These are phyloP conservation scores for Brachionus rubens DNA, from an alignment of 1,140 invertebrate species.

Conservation along the genomic window DNA sequence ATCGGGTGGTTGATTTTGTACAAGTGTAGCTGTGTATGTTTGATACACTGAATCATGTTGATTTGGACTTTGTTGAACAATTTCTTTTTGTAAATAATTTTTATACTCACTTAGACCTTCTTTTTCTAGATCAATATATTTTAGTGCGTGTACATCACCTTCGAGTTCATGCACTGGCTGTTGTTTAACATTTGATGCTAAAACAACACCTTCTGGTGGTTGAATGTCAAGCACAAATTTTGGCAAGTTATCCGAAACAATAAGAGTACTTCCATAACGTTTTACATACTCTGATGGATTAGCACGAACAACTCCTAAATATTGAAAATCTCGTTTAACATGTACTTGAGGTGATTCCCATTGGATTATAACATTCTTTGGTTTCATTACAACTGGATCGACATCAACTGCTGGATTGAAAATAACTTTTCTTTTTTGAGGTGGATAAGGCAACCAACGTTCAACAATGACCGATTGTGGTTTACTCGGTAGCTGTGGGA, in stretches of 20 bases:
- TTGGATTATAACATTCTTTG: constrained; percentile 44
- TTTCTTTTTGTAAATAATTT: constrained; percentile 21
- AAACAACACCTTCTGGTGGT: background rate
- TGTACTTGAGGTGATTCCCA: constrained; percentile 37
- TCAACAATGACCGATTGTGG: constrained; percentile 43
- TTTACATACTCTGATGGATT: constrained; percentile 29
- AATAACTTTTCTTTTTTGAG: constrained; percentile 38
- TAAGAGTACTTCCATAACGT: constrained; percentile 21
- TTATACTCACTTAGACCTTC: constrained; percentile 30
- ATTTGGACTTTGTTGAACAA: no score
- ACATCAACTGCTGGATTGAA: background rate
- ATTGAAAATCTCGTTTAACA: constrained; percentile 16
- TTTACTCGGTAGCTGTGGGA: constrained; percentile 19
- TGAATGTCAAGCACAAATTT: constrained; percentile 12
- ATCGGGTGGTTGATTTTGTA: no score
- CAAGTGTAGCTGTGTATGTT: no score
- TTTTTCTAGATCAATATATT: constrained; percentile 27
- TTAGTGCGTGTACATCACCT: constrained; percentile 18
- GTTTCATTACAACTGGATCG: background rate
- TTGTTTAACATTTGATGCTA: background rate
- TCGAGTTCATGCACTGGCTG: background rate
- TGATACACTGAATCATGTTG: no score
- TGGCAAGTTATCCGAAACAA: background rate
- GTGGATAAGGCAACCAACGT: constrained; percentile 41
- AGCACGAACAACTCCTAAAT: background rate